Conservation (phyloP, 1,140 invertebrate species). For the Andricus grossulariae region DNA sequence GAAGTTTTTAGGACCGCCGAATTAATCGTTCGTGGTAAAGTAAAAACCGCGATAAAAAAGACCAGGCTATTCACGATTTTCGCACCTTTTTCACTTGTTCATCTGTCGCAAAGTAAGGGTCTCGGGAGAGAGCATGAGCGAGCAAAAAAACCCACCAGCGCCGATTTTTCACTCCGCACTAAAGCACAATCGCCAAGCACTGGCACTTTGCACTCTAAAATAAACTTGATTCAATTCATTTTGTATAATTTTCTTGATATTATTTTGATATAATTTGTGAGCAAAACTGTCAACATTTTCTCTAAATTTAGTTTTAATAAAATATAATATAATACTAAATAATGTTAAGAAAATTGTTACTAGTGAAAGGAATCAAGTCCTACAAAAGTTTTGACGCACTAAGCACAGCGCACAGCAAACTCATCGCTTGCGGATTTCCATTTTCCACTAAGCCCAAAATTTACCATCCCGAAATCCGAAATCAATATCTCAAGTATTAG, state of each 20-base stretch:
- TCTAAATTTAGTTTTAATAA: neutral
- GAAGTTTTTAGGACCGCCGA: conserved; percentile 79
- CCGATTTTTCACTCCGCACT: neutral
- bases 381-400: neutral
- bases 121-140: conserved; percentile 16
- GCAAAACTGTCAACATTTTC: neutral
- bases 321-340: neutral
- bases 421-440: conserved; percentile 8
- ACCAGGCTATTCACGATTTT: conserved; percentile 45
- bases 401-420: conserved; percentile 23
- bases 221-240: neutral
- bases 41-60: conserved; percentile 48
- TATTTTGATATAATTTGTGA: neutral
- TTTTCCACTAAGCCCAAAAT: conserved; percentile 12
- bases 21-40: conserved; percentile 83
- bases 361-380: conserved; percentile 12
- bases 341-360: neutral
- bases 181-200: conserved; percentile 10
- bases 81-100: conserved; percentile 28
- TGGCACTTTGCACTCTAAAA: conserved; percentile 10
- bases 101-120: neutral
- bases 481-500: conserved; percentile 24
- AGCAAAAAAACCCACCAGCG: neutral
- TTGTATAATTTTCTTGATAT: neutral
- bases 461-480: conserved; percentile 1